Evolutionary conservation across 2,888 invertebrate species (phyloP), one percentile per base, ranked within the genome.

Genomic region (Dorcus parallelipipedus): DNA sequence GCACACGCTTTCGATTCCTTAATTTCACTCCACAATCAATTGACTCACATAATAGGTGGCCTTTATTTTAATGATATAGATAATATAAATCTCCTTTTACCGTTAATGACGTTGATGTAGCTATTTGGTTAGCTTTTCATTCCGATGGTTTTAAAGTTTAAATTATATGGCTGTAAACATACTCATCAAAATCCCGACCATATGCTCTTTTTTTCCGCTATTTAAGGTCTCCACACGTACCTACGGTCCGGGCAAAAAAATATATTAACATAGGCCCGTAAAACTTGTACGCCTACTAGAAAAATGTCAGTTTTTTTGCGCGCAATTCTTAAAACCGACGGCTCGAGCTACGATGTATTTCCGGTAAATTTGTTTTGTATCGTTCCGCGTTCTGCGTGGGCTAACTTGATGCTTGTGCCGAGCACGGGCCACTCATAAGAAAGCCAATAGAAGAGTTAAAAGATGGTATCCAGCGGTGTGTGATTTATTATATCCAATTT

Each of bases 281-380:
- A 33, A 33, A 33, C 26, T 33, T 33, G 26, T 33, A 33, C 26
- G 26, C 26, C 26, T 33, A 33, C 26, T 33, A 33, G 26, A 33
- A 33, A 33, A 33, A 33, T 33, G 26, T 33, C 26, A 33, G 26
- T 33, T 33, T 33, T 33, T 33, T 33, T 7, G 26, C 26, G 26
- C 7, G 26, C 26, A 33, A 33, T 33, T 33, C 26, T 33, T 33
- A 55, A 56, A 59, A 52, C 54, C 40, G 23, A 38, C 38, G 42
- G 54, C 43, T 42, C 10, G 50, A 49, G 52, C 50, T 57, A 54
- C 67, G 68, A 63, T 69, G 67, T 69, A 68, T 72, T 73, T 73
- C 73, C 73, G 73, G 73, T 72, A 70, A 65, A 66, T 69, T 69
- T 67, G 71, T 70, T 72, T 71, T 70, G 68, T 72, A 70, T 66